Evolutionary conservation across 2,113 vertebrate genomes (phyloP).

Genomic region (Talpa occidentalis): DNA sequence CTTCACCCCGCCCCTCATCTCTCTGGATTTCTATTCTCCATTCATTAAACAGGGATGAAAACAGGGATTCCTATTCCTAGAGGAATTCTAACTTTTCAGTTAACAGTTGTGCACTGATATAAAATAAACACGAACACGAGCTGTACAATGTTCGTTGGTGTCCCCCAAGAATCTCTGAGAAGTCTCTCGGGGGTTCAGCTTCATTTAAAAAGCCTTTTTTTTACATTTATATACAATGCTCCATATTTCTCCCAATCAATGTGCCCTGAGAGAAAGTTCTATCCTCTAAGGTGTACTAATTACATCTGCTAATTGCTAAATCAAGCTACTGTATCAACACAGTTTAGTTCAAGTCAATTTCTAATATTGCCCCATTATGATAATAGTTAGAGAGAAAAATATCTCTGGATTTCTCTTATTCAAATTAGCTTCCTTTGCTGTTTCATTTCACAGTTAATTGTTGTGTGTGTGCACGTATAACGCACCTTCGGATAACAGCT

Average conservation of each 20-base stretch:
- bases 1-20: background rate
- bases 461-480: background rate
- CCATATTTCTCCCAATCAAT: slow-evolving; percentile 71
- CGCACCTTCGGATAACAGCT: slow-evolving; percentile 45
- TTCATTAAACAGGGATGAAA: background rate
- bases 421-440: slow-evolving; percentile 55
- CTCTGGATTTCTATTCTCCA: background rate
- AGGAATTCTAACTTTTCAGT: background rate
- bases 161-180: background rate
- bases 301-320: slow-evolving; percentile 82
- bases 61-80: background rate
- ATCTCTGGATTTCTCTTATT: slow-evolving; percentile 64
- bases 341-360: slow-evolving; percentile 82
- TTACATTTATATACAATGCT: slow-evolving; percentile 33
- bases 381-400: slow-evolving; percentile 68
- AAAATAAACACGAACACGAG: background rate
- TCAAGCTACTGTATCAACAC: slow-evolving; percentile 82
- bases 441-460: slow-evolving; percentile 75
- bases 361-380: slow-evolving; percentile 80
- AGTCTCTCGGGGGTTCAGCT: background rate
- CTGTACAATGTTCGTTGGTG: accelerated
- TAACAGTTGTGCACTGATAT: background rate
- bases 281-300: slow-evolving; percentile 81
- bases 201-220: slow-evolving; percentile 62
- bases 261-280: slow-evolving; percentile 73